These are phyloP conservation scores for Oreohelix idahoensis DNA, from an alignment of 1,140 invertebrate genomes.

Conservation along the genomic window DNA sequence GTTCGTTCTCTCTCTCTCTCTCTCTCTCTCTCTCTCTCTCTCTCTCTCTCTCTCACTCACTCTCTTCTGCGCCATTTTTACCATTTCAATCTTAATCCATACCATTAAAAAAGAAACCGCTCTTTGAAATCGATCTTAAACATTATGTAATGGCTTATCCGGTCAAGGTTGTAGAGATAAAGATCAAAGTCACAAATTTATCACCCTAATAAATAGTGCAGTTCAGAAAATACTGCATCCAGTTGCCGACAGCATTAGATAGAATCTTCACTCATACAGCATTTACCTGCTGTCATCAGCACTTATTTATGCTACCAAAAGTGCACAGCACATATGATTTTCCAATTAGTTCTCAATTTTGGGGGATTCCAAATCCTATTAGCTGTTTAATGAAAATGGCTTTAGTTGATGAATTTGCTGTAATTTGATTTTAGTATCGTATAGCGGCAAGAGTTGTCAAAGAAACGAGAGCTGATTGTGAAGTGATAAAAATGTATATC, in stretches of 20 bases:
- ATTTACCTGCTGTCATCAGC: not conserved
- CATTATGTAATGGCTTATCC: not conserved
- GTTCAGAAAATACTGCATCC: not conserved
- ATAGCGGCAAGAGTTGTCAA: not conserved
- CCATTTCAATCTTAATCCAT: not conserved
- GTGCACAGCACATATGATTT: not conserved
- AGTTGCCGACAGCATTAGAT: not conserved
- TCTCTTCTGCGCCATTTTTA: not conserved
- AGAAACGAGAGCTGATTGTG: not conserved
- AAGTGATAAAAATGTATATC: not conserved
- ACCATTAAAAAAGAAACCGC: not conserved
- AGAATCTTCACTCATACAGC: not conserved
- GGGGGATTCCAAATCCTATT: not conserved
- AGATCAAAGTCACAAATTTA: slow-evolving; percentile 3
- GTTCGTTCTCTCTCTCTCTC: not conserved
- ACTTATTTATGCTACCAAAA: not conserved
- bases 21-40: not conserved
- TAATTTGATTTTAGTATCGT: not conserved
- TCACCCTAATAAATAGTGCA: not conserved
- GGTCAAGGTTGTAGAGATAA: not conserved
- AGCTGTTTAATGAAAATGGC: not conserved
- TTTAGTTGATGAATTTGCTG: not conserved
- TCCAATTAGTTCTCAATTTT: not conserved
- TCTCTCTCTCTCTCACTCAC: not conserved
- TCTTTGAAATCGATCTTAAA: not conserved